These are phyloP conservation scores for Nylanderia fulva DNA, from an alignment of 1,140 invertebrate species.

Conservation along the genomic window DNA sequence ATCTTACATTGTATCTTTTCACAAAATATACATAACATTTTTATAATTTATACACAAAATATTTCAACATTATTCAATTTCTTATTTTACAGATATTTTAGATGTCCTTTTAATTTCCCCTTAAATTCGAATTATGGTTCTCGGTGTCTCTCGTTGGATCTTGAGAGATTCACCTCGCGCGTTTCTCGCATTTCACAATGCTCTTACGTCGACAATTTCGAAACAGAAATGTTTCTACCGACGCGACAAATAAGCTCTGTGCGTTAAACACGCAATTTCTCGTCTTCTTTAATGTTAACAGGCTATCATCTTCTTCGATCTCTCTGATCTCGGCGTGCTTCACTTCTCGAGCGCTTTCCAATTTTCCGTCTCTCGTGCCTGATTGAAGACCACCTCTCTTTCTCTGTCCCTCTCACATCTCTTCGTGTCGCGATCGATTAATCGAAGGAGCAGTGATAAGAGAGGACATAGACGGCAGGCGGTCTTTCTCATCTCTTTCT, in stretches of 20 bases:
- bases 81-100: neutral
- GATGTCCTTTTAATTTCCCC: neutral
- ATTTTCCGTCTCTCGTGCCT: conserved; percentile 39
- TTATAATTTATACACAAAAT: neutral
- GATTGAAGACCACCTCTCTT: conserved; percentile 38
- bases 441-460: conserved; percentile 49
- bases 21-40: neutral
- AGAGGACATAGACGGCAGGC: neutral
- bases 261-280: conserved; percentile 17
- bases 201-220: neutral
- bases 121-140: neutral
- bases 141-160: neutral
- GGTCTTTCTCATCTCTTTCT: too few relatives aligned
- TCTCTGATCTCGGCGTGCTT: conserved; percentile 43
- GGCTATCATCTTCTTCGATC: conserved; percentile 50
- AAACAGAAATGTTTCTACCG: neutral
- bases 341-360: conserved; percentile 43
- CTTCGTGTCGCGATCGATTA: conserved; percentile 47
- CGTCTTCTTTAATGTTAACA: conserved; percentile 27
- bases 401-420: too few relatives aligned
- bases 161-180: neutral
- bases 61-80: neutral
- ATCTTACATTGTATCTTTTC: neutral
- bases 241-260: conserved; percentile 22
- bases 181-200: neutral